Evolutionary conservation across 1,140 invertebrate species (phyloP).

Genomic region (Tribolium madens): DNA sequence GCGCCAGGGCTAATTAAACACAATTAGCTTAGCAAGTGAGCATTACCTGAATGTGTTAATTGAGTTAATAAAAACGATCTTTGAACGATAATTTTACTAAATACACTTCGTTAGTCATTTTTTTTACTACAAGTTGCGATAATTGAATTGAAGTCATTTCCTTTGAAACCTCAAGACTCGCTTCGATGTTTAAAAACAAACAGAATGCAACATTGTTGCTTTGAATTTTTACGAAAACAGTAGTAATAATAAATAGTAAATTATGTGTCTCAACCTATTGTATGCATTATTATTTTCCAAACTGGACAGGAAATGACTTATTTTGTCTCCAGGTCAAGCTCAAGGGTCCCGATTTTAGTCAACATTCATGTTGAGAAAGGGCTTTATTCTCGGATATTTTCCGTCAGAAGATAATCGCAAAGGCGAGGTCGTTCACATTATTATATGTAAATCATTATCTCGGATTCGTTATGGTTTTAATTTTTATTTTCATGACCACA

Average conservation of each 20-base stretch:
- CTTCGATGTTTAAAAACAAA: not conserved
- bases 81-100: not conserved
- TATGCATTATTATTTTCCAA: not conserved
- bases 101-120: not conserved
- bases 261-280: not conserved
- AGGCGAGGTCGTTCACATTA: not conserved
- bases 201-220: not conserved
- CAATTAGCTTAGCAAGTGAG: not conserved
- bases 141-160: not conserved
- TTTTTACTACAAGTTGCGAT: not conserved
- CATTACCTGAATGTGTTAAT: not conserved
- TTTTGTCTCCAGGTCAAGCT: not conserved
- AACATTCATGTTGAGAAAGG: not conserved
- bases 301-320: not conserved
- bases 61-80: not conserved
- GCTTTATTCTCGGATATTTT: not conserved
- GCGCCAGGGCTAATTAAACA: not conserved
- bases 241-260: not conserved
- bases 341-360: not conserved
- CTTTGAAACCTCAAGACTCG: not conserved
- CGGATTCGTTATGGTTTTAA: not conserved
- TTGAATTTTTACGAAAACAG: not conserved
- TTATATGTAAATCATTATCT: not conserved
- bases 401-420: not conserved
- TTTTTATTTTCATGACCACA: not conserved